These are phyloP conservation scores for Gerris lacustris DNA, from an alignment of 2,888 invertebrate species.

Conservation along the genomic window DNA sequence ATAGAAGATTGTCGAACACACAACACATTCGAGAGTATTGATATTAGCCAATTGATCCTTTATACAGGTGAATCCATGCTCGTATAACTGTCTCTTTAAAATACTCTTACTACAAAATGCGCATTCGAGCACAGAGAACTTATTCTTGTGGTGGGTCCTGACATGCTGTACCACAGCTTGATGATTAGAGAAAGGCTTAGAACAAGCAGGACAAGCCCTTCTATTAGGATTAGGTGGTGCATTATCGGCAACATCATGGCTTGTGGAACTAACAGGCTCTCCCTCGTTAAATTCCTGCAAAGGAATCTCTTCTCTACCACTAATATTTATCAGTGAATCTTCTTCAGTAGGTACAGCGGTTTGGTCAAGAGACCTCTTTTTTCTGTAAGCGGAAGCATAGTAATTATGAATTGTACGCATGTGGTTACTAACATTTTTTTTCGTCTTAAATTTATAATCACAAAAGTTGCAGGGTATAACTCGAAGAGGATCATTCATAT, in stretches of 20 bases:
- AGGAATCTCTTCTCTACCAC: neutral
- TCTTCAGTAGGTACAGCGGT: neutral
- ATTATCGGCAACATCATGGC: neutral
- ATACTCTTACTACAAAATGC: neutral
- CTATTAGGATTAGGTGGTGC: neutral
- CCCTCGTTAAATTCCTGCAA: neutral
- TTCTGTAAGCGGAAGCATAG: neutral
- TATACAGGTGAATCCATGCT: slow-evolving; percentile 2
- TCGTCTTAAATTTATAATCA: neutral
- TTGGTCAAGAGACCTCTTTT: neutral
- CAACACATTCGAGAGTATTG: neutral
- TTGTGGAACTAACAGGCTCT: neutral
- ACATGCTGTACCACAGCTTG: neutral
- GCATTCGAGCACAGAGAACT: neutral
- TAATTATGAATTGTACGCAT: neutral
- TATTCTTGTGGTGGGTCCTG: neutral
- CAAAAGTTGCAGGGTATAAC: neutral
- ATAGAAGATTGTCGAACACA: neutral
- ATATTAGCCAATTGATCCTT: slow-evolving; percentile 2
- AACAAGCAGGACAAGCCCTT: neutral
- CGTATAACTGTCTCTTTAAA: neutral
- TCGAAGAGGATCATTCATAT: too few relatives aligned
- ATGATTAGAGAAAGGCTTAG: neutral
- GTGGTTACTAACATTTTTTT: neutral
- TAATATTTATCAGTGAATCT: neutral